phyloP scores from a whole-genome alignment of 1,140 invertebrate genomes.

The Lucilia cuprina region DNA sequence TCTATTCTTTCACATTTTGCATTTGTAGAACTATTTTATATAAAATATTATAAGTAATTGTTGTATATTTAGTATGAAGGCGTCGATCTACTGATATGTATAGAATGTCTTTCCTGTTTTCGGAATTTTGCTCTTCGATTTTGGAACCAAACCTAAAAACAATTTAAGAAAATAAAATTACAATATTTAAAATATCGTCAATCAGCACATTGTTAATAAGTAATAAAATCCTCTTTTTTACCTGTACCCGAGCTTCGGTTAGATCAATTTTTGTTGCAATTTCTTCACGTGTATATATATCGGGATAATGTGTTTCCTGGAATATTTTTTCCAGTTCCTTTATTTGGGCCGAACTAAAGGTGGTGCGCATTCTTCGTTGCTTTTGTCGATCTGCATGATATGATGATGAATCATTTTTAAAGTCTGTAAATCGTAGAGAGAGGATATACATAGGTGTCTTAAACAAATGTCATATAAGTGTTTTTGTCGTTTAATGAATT shows the following conservation, averaged over 20 bases:
- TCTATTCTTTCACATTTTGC: no score
- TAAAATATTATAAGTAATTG: no score
- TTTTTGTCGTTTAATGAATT: no score
- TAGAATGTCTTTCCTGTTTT: constrained; percentile 38
- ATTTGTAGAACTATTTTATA: no score
- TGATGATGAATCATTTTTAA: constrained; percentile 50
- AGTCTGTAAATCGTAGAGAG: neutral
- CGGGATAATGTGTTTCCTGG: constrained; percentile 97
- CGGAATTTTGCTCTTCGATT: constrained; percentile 38
- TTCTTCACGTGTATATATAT: constrained; percentile 98
- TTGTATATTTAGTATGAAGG: constrained; percentile 15
- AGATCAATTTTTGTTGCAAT: constrained; percentile 98
- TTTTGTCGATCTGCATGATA: constrained; percentile 78
- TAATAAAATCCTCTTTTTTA: constrained; percentile 61
- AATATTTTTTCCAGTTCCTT: constrained; percentile 97
- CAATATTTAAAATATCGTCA: neutral
- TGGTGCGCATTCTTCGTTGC: constrained; percentile 92
- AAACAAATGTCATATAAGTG: no score
- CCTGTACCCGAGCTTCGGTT: constrained; percentile 97
- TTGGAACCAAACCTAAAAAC: constrained; percentile 38
- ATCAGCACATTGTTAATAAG: no score
- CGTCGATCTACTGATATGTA: constrained; percentile 21
- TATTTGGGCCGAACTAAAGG: constrained; percentile 94
- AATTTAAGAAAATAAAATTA: neutral
- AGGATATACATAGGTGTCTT: no score